Conservation (phyloP, 2,113 vertebrate species). For the Tamias sibiricus region DNA sequence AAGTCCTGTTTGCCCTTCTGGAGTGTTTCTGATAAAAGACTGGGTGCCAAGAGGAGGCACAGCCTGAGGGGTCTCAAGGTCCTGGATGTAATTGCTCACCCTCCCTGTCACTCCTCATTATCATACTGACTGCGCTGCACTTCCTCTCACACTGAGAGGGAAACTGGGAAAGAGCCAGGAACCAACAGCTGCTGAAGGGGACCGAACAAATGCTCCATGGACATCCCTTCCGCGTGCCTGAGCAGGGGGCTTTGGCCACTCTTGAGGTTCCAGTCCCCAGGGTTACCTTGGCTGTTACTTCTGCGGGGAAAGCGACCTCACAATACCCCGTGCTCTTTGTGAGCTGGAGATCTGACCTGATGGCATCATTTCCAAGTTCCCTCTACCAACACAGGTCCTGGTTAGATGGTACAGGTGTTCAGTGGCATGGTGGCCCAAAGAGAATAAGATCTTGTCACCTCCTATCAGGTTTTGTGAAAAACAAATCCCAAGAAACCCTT, state of each 20-base stretch:
- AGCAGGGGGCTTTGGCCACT: neutral
- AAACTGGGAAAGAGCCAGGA: neutral
- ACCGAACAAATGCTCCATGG: neutral
- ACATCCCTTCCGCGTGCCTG: neutral
- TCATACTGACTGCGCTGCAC: neutral
- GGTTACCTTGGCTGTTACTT: neutral
- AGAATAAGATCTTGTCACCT: neutral
- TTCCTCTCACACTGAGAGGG: neutral
- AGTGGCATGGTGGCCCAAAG: neutral
- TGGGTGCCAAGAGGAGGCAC: neutral
- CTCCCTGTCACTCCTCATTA: neutral
- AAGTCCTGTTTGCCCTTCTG: neutral
- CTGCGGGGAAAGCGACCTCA: neutral
- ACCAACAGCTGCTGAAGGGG: neutral
- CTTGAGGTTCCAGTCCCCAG: neutral
- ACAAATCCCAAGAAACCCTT: neutral
- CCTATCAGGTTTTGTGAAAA: neutral
- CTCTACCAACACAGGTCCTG: neutral
- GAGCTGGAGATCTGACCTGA: rapidly evolving
- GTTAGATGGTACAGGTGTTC: rapidly evolving
- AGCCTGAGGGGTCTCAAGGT: rapidly evolving
- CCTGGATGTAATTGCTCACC: neutral
- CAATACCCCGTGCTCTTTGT: neutral
- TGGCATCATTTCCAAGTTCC: neutral
- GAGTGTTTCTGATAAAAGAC: neutral